Conservation (phyloP, 2,113 vertebrate species). For the Syngnathoides biaculeatus region DNA sequence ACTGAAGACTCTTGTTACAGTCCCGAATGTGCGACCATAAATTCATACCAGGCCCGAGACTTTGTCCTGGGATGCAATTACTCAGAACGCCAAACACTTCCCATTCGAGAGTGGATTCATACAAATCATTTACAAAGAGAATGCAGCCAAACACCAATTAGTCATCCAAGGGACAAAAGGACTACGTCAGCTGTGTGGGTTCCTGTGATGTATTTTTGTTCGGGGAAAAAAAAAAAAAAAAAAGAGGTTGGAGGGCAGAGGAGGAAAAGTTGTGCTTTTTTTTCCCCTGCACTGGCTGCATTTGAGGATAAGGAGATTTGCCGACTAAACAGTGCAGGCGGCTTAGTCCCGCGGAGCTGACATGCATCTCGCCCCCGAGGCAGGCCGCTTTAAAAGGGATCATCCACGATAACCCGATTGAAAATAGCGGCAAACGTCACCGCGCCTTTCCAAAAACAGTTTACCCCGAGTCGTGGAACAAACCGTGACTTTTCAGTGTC, state of each 20-base stretch:
- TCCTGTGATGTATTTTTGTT: constrained; percentile 23
- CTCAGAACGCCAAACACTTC: too few relatives aligned
- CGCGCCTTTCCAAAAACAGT: not conserved
- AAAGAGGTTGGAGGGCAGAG: constrained; percentile 26
- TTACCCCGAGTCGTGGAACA: not conserved
- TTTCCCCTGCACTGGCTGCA: constrained; percentile 28
- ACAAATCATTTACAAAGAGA: too few relatives aligned
- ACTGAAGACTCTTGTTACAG: too few relatives aligned
- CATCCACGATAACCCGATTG: not conserved
- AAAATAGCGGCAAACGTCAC: not conserved
- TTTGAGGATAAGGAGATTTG: constrained; percentile 57
- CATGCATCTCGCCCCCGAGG: constrained; percentile 27
- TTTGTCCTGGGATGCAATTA: too few relatives aligned
- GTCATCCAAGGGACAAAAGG: not conserved
- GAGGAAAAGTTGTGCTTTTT: constrained; percentile 37
- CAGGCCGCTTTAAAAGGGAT: constrained; percentile 43
- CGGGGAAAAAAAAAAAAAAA: constrained; percentile 6
- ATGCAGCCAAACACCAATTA: too few relatives aligned
- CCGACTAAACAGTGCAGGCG: constrained; percentile 38
- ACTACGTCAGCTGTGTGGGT: constrained; percentile 1
- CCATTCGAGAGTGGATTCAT: too few relatives aligned
- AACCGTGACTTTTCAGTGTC: not conserved
- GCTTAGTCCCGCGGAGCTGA: constrained; percentile 41
- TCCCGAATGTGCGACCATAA: too few relatives aligned
- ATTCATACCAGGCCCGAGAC: too few relatives aligned